Conservation (phyloP, 2,797 vertebrate species). For the Ataeniobius toweri region DNA sequence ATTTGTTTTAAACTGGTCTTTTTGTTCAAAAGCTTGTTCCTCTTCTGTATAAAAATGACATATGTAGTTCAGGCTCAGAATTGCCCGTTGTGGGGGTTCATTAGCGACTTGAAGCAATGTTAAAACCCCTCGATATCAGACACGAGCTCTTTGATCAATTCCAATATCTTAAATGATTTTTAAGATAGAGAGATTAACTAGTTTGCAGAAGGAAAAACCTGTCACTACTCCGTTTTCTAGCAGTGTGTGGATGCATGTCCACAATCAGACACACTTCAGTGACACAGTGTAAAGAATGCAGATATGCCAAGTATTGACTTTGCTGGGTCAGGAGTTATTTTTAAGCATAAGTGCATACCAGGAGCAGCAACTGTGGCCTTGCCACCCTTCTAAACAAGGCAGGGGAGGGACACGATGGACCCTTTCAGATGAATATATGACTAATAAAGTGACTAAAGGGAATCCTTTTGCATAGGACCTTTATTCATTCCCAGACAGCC, state of each 20-base stretch:
- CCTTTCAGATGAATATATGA: neutral
- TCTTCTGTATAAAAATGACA: neutral
- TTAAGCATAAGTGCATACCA: slow-evolving; percentile 74
- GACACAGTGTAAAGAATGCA: slow-evolving; percentile 63
- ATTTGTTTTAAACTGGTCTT: neutral
- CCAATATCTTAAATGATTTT: neutral
- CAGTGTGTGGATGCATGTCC: slow-evolving; percentile 1
- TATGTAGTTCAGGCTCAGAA: neutral
- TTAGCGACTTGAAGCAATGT: neutral
- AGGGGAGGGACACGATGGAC: slow-evolving; percentile 6
- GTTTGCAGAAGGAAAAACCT: neutral
- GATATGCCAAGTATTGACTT: slow-evolving; percentile 75
- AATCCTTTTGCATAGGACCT: slow-evolving; percentile 77
- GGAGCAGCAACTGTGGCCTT: slow-evolving; percentile 71
- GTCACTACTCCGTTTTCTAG: neutral
- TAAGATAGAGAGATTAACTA: neutral
- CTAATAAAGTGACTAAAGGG: neutral
- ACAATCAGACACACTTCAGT: slow-evolving; percentile 37
- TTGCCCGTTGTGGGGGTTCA: neutral
- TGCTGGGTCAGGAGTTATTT: slow-evolving; percentile 76
- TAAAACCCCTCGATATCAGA: neutral
- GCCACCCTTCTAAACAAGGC: slow-evolving; percentile 29
- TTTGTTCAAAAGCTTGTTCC: neutral
- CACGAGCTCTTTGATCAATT: neutral
- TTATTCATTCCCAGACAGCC: slow-evolving; percentile 68